Percentiles rank a stretch among this genome's conserved stretches.
These are phyloP conservation scores for Psammodynastes pulverulentus DNA, from an alignment of 2,113 vertebrate species.

Conservation along the genomic window DNA sequence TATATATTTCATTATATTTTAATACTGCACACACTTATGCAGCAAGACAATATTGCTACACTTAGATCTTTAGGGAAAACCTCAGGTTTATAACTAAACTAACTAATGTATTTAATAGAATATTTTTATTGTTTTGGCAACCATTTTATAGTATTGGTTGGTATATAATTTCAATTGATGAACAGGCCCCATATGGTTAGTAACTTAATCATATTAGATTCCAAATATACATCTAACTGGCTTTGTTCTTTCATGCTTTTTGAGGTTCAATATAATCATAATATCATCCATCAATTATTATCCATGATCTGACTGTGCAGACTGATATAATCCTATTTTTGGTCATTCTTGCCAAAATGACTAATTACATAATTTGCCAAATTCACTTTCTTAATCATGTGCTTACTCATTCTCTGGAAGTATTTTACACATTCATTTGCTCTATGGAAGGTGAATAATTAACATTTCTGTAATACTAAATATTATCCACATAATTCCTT, in stretches of 20 bases:
- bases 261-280: neutral
- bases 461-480: neutral
- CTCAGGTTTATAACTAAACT: neutral
- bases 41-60: neutral
- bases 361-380: neutral
- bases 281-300: neutral
- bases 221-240: neutral
- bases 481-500: neutral
- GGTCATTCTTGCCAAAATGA: neutral
- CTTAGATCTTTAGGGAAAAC: neutral
- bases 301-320: neutral
- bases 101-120: neutral
- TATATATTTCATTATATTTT: neutral
- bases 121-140: neutral
- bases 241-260: neutral
- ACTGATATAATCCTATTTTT: neutral
- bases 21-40: neutral
- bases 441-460: neutral
- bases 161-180: neutral
- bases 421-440: neutral
- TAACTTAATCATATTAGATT: neutral
- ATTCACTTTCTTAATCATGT: neutral
- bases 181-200: neutral
- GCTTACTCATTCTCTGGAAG: neutral
- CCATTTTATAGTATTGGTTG: neutral